Conservation (phyloP, 2,113 vertebrate species). For the Aplodontia rufa region DNA sequence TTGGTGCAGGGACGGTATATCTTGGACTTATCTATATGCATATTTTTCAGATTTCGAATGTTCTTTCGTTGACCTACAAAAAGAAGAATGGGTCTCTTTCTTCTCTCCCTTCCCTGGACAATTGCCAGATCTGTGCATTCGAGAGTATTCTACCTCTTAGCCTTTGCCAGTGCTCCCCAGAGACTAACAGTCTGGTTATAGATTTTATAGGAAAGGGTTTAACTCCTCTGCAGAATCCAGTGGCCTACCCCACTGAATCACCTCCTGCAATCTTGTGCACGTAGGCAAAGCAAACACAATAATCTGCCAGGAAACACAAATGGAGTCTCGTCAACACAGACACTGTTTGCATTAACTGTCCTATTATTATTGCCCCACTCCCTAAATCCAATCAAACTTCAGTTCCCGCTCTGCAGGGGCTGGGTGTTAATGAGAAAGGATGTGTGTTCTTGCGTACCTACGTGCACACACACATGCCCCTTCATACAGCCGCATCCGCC, state of each 20-base stretch:
- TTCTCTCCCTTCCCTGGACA: constrained; percentile 51
- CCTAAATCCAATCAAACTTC: constrained; percentile 74
- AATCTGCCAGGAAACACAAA: constrained; percentile 83
- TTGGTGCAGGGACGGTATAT: not conserved
- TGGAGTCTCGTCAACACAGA: constrained; percentile 74
- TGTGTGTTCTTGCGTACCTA: constrained; percentile 9
- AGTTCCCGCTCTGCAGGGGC: constrained; percentile 72
- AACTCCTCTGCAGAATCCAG: constrained; percentile 69
- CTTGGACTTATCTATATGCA: not conserved
- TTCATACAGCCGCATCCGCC: not conserved
- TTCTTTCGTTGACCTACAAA: constrained; percentile 74
- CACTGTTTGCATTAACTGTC: constrained; percentile 79
- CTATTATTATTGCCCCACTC: constrained; percentile 79
- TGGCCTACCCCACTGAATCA: constrained; percentile 78
- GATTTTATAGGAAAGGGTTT: constrained; percentile 81
- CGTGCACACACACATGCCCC: fast-evolving
- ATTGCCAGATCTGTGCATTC: constrained; percentile 63
- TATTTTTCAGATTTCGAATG: constrained; percentile 59
- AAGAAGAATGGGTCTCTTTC: constrained; percentile 63
- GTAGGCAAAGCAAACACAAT: constrained; percentile 83
- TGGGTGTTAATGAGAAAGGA: constrained; percentile 77
- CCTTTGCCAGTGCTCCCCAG: constrained; percentile 79
- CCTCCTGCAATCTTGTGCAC: constrained; percentile 76
- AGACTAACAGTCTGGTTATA: constrained; percentile 83
- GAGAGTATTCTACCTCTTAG: constrained; percentile 70